Evolutionary conservation across 2,888 invertebrate species (phyloP).

Genomic region (Oligia fasciuncula): DNA sequence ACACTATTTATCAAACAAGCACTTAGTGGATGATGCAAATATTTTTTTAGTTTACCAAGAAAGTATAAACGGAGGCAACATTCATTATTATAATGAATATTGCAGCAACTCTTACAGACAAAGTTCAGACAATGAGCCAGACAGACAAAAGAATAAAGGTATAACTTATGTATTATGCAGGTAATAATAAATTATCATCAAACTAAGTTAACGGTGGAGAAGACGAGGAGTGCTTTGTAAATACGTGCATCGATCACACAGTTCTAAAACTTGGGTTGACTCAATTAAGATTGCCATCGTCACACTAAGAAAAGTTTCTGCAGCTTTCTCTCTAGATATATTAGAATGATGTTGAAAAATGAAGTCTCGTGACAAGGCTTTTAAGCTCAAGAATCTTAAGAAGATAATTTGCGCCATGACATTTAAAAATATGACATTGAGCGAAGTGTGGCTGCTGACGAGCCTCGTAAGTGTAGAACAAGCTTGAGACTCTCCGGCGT

Average conservation of each 20-base stretch:
- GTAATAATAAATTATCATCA: conserved; percentile 72
- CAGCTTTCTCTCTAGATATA: conserved; percentile 20
- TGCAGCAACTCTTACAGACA: conserved; percentile 52
- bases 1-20: conserved; percentile 68
- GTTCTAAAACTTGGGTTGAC: conserved; percentile 55
- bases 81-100: conserved; percentile 56
- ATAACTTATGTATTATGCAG: conserved; percentile 63
- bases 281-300: neutral
- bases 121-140: conserved; percentile 58
- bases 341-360: conserved; percentile 4
- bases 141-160: conserved; percentile 58
- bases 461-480: conserved; percentile 64
- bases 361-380: conserved; percentile 19
- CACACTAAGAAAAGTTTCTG: neutral
- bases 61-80: conserved; percentile 47
- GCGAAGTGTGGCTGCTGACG: conserved; percentile 52
- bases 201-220: conserved; percentile 70
- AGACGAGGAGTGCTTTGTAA: conserved; percentile 64
- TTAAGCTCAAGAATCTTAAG: conserved; percentile 22
- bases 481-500: conserved; percentile 74
- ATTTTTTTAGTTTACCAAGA: conserved; percentile 25
- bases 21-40: conserved; percentile 61
- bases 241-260: conserved; percentile 58
- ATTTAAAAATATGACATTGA: conserved; percentile 53
- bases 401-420: conserved; percentile 32